Evolutionary conservation across 1,140 invertebrate genomes (phyloP).

Genomic region (Andrena cerasifolii): DNA sequence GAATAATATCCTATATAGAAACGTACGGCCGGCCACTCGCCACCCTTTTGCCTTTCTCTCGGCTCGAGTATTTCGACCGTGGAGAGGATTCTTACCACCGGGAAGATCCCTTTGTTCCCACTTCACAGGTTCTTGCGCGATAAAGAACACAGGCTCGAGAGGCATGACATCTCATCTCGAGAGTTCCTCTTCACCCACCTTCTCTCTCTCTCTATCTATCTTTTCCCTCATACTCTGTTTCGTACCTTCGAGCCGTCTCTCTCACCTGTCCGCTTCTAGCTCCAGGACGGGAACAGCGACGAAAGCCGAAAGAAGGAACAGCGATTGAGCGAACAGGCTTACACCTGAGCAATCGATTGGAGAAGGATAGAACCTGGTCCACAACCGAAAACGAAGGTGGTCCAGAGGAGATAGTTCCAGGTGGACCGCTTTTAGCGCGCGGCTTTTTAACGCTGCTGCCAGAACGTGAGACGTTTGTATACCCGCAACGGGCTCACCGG

Average conservation of each 20-base stretch:
- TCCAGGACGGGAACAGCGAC: not conserved
- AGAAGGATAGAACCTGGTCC: not conserved
- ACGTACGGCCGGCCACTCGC: conserved; percentile 32
- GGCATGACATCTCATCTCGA: conserved; percentile 66
- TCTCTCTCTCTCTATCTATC: conserved; percentile 3
- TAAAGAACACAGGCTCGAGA: conserved; percentile 69
- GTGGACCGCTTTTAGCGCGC: conserved; percentile 47
- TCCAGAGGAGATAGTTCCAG: conserved; percentile 25
- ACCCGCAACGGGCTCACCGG: conserved; percentile 33
- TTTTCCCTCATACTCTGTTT: too few relatives aligned
- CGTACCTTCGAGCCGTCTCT: not conserved
- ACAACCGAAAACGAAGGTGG: not conserved
- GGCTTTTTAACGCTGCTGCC: conserved; percentile 37
- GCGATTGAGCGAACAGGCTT: not conserved
- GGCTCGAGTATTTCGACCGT: conserved; percentile 60
- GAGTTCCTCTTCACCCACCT: conserved; percentile 51
- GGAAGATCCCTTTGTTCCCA: conserved; percentile 70
- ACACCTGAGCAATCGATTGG: conserved; percentile 2
- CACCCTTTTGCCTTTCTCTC: conserved; percentile 24
- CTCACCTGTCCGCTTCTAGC: conserved; percentile 8
- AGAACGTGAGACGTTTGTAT: conserved; percentile 37
- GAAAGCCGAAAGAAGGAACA: not conserved
- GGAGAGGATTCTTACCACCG: conserved; percentile 61
- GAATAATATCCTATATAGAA: conserved; percentile 47
- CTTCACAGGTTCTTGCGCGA: conserved; percentile 72